Evolutionary conservation across 2,797 vertebrate species (phyloP), one percentile per base, ranked within the genome.

Genomic region (Esox lucius): DNA sequence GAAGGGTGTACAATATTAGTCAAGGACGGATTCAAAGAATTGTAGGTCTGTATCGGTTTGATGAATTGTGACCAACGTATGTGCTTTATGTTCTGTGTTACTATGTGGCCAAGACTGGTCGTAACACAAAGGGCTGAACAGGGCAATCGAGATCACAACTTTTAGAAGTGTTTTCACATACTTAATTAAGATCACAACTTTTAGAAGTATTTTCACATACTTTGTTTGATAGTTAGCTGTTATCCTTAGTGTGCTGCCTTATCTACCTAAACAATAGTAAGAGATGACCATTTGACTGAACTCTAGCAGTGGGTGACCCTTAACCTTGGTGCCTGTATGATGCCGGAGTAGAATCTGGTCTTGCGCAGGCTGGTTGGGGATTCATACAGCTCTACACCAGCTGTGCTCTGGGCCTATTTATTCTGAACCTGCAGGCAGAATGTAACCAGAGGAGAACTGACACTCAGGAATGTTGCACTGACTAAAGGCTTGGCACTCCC

Each of bases 381-480:
- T 81, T 82, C 74, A 69, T 73, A 75, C 42, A 72, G 73, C 33
- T 42, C 64, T 75, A 71, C 75, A 73, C 83, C 86, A 88, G 84
- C 84, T 88, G 82, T 86, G 84, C 80, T 86, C 51, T 66, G 82
- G 84, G 83, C 81, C 83, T 91, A 91, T 88, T 83, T 87, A 70
- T 85, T 86, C 76, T 79, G 84, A 84, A 81, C 88, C 94, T 88
- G 72, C 81, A 88, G 94, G 94, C 92, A 70, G 80, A 88, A 86
- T 85, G 81, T 88, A 90, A 91, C 92, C 89, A 90, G 70, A 88
- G 89, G 85, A 87, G 84, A 86, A 76, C 87, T 95, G 93, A 94
- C 94, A 93, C 85, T 85, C 81, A 92, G 83, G 93, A 95, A 96
- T 95, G 93, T 82, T 90, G 77, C 80, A 80, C 72, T 93, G 85